Evolutionary conservation across 2,888 invertebrate species (phyloP), one percentile per base, ranked within the genome.

Genomic region (Agrotis exclamationis): DNA sequence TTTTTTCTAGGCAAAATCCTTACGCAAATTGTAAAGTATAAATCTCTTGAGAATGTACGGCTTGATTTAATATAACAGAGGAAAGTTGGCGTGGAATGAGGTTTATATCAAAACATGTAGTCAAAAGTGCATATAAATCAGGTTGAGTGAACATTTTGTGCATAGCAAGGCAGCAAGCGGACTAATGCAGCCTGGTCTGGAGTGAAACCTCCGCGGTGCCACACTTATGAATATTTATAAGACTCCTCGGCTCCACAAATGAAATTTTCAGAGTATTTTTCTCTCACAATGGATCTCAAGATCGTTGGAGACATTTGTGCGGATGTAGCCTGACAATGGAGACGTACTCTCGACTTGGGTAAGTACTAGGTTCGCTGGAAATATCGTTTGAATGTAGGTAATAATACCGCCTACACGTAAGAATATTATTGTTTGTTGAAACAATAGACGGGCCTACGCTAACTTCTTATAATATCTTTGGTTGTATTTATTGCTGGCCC

Each of bases 161-260:
- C 76, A 71, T 47, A 74, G 62, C 28, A 51, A 63, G 53, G 51
- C 62, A 56, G 63, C 59, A 67, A 72, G 62, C 72, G 57, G 53
- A 56, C 59, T 76, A 80, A 79, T 79, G 77, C 76, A 68, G 64
- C 16, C 53, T 59, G 66, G 66, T 44, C 58, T 28, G 44, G 20
- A 74, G 51, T 24, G 62, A 63, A 57, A 70, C 69, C 70, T 58
- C 60, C 59, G 72, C 66, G 57, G 54, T 69, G 57, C 54, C 62
- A 53, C 54, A 68, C 71, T 72, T 72, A 80, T 88, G 87, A 86
- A 87, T 88, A 87, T 88, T 88, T 85, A 88, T 83, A 82, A 81
- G 63, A 81, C 63, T 76, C 64, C 69, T 75, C 58, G 70, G 81
- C 79, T 74, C 67, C 54, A 64, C 79, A 83, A 82, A 83, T 84